Base-by-base conservation (phyloP, 1,140 invertebrate genomes). In the Anoplolepis gracilipes region DNA sequence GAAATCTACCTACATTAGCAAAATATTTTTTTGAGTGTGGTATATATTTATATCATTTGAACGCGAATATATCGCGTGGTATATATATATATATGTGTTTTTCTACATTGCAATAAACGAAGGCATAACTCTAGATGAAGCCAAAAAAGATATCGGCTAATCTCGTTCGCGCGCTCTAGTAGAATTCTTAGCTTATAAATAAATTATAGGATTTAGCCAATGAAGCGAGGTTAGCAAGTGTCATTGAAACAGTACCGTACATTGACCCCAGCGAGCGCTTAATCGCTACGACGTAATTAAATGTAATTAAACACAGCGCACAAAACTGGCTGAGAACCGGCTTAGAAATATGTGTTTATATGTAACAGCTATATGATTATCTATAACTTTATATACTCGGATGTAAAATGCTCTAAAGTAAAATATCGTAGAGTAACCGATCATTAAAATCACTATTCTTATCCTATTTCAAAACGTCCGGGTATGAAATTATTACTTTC, bases 201-300 rank as follows among this genome's bases (percentile, higher is more conserved):
- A 89, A 89, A 91, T 92, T 86, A 90, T 89, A 85, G 87, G 89
- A 92, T 91, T 92, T 90, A 90, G 65, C 88, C 78, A 84, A 88
- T 82, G 77, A 85, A 85, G 25, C 19, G 42, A 79, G 64, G 70
- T 90, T 16, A 87, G 91, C 88, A 84, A 77, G 85, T 72, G 86
- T 89, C 87, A 90, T 87, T 89, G 87, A 90, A 91, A 91, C 89
- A 86, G 84, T 81, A 89, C 87, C 87, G 93, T 87, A 81, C 92
- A 91, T 85, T 92, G 92, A 93, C 90, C 92, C 55, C 55, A 25
- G 73, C 55, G 55, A 59, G 39, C 57, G 84, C 53, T 87, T 88
- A 88, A 88, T 88, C 87, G 86, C 42, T 53, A 36, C 36, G 69
- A 82, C 49, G 69, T 75, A 82, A 82, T 22, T 46, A 59, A 72